Evolutionary conservation across 2,113 vertebrate genomes (phyloP), one percentile per base, ranked within the genome.

Genomic region (Apaloderma vittatum): DNA sequence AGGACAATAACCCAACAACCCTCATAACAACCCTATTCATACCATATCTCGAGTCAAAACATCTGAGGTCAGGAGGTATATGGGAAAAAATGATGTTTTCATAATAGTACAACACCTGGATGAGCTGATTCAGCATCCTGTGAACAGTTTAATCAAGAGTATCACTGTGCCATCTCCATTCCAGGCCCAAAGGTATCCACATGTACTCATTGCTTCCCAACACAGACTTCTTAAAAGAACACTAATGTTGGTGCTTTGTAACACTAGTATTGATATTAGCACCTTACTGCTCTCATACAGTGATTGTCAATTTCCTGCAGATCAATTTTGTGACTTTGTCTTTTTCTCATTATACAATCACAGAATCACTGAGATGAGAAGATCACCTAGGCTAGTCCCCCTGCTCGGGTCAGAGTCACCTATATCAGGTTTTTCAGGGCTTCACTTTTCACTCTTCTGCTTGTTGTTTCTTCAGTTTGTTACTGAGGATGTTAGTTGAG

Each of bases 341-440:
- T 52, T n/a, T 65, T 43, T n/a, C 15, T 54, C 12, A 22, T 79
- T 9, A 45, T 13, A 62, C 17, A 62, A 45, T 74, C 34, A 46
- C 24, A 85, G 27, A 34, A 51, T 51, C 32, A 30, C 8, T 11
- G 30, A 63, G 13, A 4, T 30, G 72, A 52, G 22, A 24, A 86
- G 11, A 24, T n/a, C 21, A 36, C n/a, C 3, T 24, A 43, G 30
- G 40, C 17, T 86, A 87, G 26, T 0, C 0, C 4, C 2, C 2
- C 9, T 66, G 15, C 9, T 54, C 23, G 86, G 32, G 88, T 18
- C n/a, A 59, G 15, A 7, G 36, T 29, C 6, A 76, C 5, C n/a
- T n/a, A n/a, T n/a, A n/a, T n/a, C n/a, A n/a, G n/a, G n/a, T n/a
- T n/a, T n/a, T n/a, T n/a, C n/a, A n/a, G n/a, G n/a, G n/a, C n/a